Base-by-base conservation (phyloP, 2,113 vertebrate genomes). In the Sterna hirundo region DNA sequence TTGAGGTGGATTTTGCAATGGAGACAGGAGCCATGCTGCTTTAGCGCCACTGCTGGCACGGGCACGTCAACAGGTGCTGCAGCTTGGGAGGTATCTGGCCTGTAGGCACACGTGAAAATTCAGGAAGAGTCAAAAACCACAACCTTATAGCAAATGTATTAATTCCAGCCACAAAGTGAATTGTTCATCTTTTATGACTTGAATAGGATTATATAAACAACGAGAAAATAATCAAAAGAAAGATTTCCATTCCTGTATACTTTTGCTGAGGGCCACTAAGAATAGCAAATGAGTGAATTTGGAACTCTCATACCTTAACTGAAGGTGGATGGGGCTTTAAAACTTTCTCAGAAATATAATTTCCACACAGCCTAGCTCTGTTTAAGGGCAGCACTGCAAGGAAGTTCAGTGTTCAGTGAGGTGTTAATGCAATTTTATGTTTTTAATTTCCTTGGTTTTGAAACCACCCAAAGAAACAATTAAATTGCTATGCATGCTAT, bases 391-490 rank as follows among this genome's bases (percentile, higher is more conserved):
- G 26, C 30, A 82, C 72, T 44, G 52, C 40, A 61, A 94, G 57
- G 27, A 94, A 94, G n/a, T 55, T 93, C 57, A 81, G 42, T 57
- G 80, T 51, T 81, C 76, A 95, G 74, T 79, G 77, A 97, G 22
- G 49, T 93, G 78, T 85, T 90, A 94, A 76, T 65, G 61, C 54
- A 93, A 81, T 54, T 88, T 86, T 82, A 94, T 54, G 71, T n/a
- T 88, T 95, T 94, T 96, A 81, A 94, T 95, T 78, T 95, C 68
- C 72, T 86, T 8, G 5, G 52, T 55, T 92, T 88, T 86, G 60
- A 94, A 96, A 90, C 25, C 30, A 72, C 46, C 38, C 62, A 91
- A 90, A 92, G 64, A 95, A 88, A 77, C 75, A 80, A 77, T 78
- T 83, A 83, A 94, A 94, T 94, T 94, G 26, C 32, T 94, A 44